Conservation (phyloP, 2,888 invertebrate genomes). For the Mesopsocus fuscifrons region DNA sequence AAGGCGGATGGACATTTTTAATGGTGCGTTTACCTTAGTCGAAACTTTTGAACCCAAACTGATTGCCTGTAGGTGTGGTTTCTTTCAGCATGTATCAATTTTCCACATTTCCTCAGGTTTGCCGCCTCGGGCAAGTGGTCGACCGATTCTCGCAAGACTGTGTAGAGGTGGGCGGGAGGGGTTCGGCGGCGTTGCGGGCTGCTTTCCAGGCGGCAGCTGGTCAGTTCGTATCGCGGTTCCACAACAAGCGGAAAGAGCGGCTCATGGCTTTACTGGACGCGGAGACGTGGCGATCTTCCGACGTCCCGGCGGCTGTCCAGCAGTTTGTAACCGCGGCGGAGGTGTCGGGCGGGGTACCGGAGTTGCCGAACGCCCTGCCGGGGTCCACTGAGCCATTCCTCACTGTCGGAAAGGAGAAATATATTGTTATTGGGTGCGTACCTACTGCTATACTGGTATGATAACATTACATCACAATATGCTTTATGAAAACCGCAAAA, state of each 20-base stretch:
- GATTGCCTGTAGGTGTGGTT: too few species aligned
- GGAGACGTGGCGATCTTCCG: slow-evolving; percentile 86
- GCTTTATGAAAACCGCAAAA: too few species aligned
- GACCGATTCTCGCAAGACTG: not conserved
- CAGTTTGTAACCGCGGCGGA: slow-evolving; percentile 54
- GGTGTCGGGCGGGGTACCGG: slow-evolving; percentile 16
- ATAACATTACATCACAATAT: too few species aligned
- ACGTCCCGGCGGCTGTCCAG: slow-evolving; percentile 80
- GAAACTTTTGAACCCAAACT: too few species aligned
- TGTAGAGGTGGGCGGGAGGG: slow-evolving; percentile 42
- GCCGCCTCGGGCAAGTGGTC: slow-evolving; percentile 6
- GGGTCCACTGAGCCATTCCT: slow-evolving; percentile 8
- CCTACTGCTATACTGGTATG: too few species aligned
- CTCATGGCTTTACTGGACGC: slow-evolving; percentile 67
- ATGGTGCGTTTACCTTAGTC: too few species aligned
- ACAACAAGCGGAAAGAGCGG: slow-evolving; percentile 70
- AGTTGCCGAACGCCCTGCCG: not conserved
- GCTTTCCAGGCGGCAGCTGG: slow-evolving; percentile 54
- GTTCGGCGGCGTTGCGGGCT: slow-evolving; percentile 58
- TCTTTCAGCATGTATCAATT: too few species aligned
- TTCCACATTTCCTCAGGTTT: too few species aligned
- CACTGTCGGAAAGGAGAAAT: slow-evolving; percentile 15
- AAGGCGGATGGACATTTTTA: too few species aligned
- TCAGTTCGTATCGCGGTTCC: slow-evolving; percentile 80
- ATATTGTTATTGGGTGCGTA: slow-evolving; percentile 17